phyloP scores from a whole-genome alignment of 2,888 invertebrate genomes.

The Coelinius sp. region DNA sequence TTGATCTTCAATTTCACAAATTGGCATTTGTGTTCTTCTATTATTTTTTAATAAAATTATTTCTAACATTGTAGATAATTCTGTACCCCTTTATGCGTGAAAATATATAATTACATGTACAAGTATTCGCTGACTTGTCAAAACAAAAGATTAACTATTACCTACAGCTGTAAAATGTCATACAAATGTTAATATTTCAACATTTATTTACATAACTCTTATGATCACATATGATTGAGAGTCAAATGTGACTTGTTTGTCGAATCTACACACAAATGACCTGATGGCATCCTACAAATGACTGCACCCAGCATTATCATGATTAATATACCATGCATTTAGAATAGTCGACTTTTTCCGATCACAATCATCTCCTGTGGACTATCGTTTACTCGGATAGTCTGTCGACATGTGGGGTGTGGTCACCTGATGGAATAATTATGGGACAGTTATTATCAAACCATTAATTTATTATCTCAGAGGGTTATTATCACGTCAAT shows the following conservation, averaged over 20 bases:
- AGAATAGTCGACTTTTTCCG: constrained; percentile 19
- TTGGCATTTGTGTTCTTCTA: too few species aligned
- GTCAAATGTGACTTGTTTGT: background rate
- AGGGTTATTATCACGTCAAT: background rate
- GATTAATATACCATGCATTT: constrained; percentile 23
- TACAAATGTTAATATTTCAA: background rate
- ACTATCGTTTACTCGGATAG: constrained; percentile 3
- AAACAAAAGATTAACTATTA: too few species aligned
- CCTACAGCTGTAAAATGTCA: background rate
- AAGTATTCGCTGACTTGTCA: too few species aligned
- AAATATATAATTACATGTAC: too few species aligned
- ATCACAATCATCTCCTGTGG: constrained; percentile 15
- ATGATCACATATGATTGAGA: background rate
- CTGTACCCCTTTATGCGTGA: too few species aligned
- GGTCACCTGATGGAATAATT: constrained; percentile 7
- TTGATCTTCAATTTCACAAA: too few species aligned
- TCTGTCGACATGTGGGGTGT: constrained; percentile 27
- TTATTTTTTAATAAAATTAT: too few species aligned
- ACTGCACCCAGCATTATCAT: constrained; percentile 36
- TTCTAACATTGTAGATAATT: too few species aligned
- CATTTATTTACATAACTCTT: background rate
- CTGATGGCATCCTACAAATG: background rate
- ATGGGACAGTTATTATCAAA: constrained; percentile 14
- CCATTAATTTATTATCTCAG: background rate
- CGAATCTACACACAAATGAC: background rate